Percentiles rank a stretch among this genome's conserved stretches.
phyloP scores from a whole-genome alignment of 1,140 invertebrate species.

The Drosophila sucinea region DNA sequence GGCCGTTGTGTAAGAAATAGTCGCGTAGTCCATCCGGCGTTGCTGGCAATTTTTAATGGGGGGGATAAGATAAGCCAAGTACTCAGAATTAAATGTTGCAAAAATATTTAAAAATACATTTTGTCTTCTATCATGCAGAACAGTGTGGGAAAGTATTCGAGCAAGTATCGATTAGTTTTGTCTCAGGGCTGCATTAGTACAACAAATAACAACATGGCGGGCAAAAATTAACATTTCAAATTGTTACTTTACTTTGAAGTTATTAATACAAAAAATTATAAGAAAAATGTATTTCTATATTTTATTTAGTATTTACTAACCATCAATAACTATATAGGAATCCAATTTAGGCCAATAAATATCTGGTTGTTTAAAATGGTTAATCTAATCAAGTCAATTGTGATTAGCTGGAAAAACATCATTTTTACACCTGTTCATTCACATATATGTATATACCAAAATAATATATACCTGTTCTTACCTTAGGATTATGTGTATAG shows the following conservation, averaged over 20 bases:
- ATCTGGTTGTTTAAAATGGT: too few species aligned
- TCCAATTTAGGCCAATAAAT: too few species aligned
- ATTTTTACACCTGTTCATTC: too few species aligned
- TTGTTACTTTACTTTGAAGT: neutral
- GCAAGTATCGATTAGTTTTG: neutral
- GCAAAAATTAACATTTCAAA: neutral
- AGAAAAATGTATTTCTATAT: too few species aligned
- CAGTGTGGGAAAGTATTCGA: neutral
- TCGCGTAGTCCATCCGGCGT: neutral
- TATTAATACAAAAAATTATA: too few species aligned
- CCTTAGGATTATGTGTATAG: too few species aligned
- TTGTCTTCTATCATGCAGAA: neutral
- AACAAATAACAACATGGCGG: neutral
- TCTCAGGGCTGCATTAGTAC: neutral
- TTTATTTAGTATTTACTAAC: too few species aligned
- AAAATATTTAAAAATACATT: neutral
- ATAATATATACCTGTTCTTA: too few species aligned
- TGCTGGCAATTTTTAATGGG: neutral
- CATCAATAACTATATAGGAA: too few species aligned
- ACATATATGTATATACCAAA: too few species aligned
- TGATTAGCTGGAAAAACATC: too few species aligned
- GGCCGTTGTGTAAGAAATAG: constrained; percentile 3
- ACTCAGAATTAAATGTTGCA: neutral
- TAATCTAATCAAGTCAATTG: too few species aligned
- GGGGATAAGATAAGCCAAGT: constrained; percentile 8